phyloP scores from a whole-genome alignment of 2,113 vertebrate species.

The Pleuronectes platessa region DNA sequence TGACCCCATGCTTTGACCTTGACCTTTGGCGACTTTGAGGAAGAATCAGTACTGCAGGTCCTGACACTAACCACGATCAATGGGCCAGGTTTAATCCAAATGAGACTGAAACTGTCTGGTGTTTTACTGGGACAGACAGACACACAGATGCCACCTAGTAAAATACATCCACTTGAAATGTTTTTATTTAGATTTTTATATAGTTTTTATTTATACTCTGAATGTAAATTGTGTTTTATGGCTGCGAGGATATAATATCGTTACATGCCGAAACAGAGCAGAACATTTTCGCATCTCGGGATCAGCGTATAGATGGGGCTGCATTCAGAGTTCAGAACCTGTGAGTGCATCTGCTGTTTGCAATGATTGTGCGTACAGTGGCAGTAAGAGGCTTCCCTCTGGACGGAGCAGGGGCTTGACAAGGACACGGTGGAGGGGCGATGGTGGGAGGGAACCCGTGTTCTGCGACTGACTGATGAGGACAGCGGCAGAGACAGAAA shows the following conservation, averaged over 20 bases:
- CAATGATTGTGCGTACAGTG: constrained; percentile 16
- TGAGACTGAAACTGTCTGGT: background rate
- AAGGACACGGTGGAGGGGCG: constrained; percentile 41
- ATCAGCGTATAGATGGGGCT: background rate
- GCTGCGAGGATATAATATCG: background rate
- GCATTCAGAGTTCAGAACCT: background rate
- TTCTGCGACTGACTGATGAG: constrained; percentile 58
- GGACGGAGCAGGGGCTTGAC: constrained; percentile 36
- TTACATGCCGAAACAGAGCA: background rate
- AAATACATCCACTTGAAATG: no score
- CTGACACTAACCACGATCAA: background rate
- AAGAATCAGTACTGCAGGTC: background rate
- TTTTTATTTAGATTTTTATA: no score
- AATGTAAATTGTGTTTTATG: background rate
- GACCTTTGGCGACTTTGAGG: background rate
- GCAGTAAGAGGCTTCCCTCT: constrained; percentile 33
- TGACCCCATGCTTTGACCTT: background rate
- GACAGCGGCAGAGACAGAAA: constrained; percentile 37
- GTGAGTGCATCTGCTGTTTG: constrained; percentile 22
- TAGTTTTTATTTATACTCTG: background rate
- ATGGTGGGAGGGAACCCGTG: constrained; percentile 39
- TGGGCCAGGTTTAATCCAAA: background rate
- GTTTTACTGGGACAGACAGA: background rate
- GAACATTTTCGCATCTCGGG: background rate
- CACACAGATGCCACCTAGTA: no score